Conservation (phyloP, 23 tunicate species). For the Styela clava region DNA sequence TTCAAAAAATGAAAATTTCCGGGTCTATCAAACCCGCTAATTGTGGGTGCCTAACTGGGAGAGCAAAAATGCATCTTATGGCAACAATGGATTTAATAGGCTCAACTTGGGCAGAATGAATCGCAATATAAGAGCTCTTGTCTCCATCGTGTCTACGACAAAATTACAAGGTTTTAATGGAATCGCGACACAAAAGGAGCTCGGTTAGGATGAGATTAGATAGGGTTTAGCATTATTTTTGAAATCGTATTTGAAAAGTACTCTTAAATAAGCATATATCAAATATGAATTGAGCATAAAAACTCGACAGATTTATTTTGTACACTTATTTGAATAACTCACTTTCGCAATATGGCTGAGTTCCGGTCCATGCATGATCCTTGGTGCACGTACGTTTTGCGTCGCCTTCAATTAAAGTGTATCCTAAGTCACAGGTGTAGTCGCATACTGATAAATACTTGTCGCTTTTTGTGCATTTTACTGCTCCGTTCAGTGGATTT, state of each 20-base stretch:
- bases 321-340: too few species aligned
- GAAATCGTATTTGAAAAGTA: too few species aligned
- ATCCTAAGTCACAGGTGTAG: constrained; percentile 34
- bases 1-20: too few species aligned
- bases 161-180: neutral
- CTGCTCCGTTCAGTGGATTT: constrained; percentile 25
- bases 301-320: too few species aligned
- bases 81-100: too few species aligned
- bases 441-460: constrained; percentile 22
- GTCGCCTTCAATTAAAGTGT: constrained; percentile 5
- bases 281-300: neutral
- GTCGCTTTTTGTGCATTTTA: constrained; percentile 22
- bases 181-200: neutral
- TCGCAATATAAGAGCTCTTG: too few species aligned
- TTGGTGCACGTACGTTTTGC: constrained; percentile 16
- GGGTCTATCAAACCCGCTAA: too few species aligned
- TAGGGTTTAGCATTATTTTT: neutral
- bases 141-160: neutral
- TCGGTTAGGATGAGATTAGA: neutral
- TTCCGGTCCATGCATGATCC: constrained; percentile 34
- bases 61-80: constrained; percentile 10
- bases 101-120: too few species aligned
- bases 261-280: too few species aligned
- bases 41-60: too few species aligned
- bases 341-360: constrained; percentile 32